phyloP scores from a whole-genome alignment of 2,888 invertebrate genomes.

The Amorpha juglandis region DNA sequence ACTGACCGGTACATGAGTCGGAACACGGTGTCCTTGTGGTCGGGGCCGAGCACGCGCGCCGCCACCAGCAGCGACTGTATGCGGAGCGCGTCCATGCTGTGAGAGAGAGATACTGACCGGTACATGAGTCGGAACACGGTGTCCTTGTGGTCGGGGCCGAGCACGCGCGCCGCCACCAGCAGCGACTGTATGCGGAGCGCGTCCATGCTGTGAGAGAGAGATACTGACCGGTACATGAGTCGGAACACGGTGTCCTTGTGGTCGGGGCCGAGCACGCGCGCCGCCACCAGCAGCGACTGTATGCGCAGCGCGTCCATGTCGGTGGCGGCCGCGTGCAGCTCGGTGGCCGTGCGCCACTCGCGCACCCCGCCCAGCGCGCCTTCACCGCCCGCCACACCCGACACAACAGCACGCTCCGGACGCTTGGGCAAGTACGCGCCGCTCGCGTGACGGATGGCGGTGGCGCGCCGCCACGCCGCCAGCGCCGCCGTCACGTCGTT shows the following conservation, averaged over 20 bases:
- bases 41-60: too few relatives aligned
- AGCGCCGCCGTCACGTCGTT: constrained; percentile 89
- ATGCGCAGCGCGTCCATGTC: constrained; percentile 94
- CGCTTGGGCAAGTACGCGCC: constrained; percentile 56
- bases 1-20: too few relatives aligned
- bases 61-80: too few relatives aligned
- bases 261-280: constrained; percentile 92
- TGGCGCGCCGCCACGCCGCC: constrained; percentile 91
- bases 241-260: constrained; percentile 95
- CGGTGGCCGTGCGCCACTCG: constrained; percentile 90
- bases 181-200: too few relatives aligned
- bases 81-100: too few relatives aligned
- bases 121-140: too few relatives aligned
- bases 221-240: constrained; percentile 85
- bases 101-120: too few relatives aligned
- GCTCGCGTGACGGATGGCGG: constrained; percentile 42
- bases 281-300: constrained; percentile 94
- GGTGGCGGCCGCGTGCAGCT: constrained; percentile 88
- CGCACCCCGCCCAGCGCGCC: constrained; percentile 84
- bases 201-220: too few relatives aligned
- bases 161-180: too few relatives aligned
- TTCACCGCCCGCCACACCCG: constrained; percentile 88
- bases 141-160: too few relatives aligned
- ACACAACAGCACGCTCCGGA: constrained; percentile 83
- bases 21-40: too few relatives aligned